Evolutionary conservation across 2,113 vertebrate species (phyloP).

Genomic region (Melanerpes formicivorus): DNA sequence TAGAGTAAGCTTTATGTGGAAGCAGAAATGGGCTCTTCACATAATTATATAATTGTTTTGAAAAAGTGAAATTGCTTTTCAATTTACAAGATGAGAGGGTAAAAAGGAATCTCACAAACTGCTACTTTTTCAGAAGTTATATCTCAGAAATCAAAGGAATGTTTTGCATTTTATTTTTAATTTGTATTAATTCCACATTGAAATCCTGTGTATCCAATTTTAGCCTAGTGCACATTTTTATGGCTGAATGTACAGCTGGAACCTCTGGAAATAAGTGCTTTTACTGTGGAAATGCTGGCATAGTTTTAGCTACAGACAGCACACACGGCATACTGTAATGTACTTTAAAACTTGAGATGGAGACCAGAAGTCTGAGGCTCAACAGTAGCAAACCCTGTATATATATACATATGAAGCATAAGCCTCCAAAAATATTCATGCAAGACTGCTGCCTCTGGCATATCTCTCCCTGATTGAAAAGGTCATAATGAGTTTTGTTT

Average conservation of each 20-base stretch:
- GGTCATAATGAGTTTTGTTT: neutral
- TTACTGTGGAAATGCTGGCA: conserved; percentile 68
- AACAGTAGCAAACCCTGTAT: conserved; percentile 19
- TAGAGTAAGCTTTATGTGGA: neutral
- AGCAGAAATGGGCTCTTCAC: neutral
- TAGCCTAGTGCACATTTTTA: conserved; percentile 44
- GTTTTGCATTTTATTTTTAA: neutral
- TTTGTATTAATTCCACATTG: conserved; percentile 21
- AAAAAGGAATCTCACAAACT: neutral
- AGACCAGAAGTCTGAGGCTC: conserved; percentile 60
- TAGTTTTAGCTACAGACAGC: conserved; percentile 18
- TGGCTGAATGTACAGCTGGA: conserved; percentile 23
- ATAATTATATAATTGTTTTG: neutral
- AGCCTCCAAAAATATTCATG: neutral
- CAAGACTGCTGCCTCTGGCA: neutral
- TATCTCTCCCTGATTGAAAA: neutral
- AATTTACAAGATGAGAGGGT: neutral
- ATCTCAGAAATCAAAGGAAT: neutral
- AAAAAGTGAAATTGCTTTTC: neutral
- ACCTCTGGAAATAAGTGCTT: conserved; percentile 44
- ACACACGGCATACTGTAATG: neutral
- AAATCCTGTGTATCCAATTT: conserved; percentile 30
- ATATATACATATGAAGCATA: neutral
- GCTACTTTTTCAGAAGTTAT: neutral
- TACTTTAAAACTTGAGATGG: conserved; percentile 54